Evolutionary conservation across 2,888 invertebrate genomes (phyloP).

Genomic region (Apamea epomidion): DNA sequence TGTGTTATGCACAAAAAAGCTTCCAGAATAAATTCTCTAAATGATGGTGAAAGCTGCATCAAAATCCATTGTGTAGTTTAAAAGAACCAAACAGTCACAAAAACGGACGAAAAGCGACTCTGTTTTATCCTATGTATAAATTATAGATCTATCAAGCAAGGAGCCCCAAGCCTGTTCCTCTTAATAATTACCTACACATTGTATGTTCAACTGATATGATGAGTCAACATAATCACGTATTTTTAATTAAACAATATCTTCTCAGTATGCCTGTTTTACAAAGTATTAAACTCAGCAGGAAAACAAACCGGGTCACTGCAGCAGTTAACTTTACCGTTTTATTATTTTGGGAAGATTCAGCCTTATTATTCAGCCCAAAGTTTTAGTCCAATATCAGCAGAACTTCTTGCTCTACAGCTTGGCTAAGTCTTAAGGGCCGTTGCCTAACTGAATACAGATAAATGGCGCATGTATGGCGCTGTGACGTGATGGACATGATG

Average conservation of each 20-base stretch:
- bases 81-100: neutral
- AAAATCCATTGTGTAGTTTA: neutral
- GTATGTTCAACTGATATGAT: constrained; percentile 18
- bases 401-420: neutral
- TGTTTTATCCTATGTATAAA: neutral
- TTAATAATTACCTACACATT: neutral
- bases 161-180: neutral
- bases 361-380: neutral
- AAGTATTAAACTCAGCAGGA: neutral
- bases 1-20: neutral
- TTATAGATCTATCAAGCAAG: neutral
- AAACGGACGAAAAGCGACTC: neutral
- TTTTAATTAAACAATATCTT: neutral
- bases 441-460: neutral
- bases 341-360: neutral
- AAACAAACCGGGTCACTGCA: too few relatives aligned
- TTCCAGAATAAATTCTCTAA: neutral
- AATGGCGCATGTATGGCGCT: neutral
- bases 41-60: neutral
- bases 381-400: neutral
- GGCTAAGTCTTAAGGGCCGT: neutral
- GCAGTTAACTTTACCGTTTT: neutral
- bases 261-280: neutral
- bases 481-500: neutral
- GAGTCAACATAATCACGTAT: constrained; percentile 2